Conservation (phyloP, 2,113 vertebrate species). For the Solea senegalensis region DNA sequence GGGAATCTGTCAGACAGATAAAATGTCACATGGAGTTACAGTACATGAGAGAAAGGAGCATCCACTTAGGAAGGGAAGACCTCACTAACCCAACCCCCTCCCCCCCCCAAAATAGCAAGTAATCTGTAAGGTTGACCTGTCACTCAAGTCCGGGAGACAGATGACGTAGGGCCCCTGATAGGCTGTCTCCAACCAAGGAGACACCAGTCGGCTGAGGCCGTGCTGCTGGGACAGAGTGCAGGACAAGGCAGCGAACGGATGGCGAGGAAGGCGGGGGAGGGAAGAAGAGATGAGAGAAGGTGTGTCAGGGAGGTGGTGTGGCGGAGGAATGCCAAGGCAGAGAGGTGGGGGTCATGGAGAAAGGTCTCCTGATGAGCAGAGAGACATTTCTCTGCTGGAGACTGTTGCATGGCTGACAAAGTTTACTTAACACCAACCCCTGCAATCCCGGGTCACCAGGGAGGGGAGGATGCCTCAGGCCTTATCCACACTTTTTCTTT, state of each 20-base stretch:
- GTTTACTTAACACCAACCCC: constrained; percentile 76
- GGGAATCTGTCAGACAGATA: constrained; percentile 69
- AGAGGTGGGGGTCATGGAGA: constrained; percentile 51
- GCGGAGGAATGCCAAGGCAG: constrained; percentile 61
- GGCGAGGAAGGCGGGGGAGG: background rate
- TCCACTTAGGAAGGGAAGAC: constrained; percentile 64
- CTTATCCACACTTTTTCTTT: no score
- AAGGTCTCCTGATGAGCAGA: constrained; percentile 63
- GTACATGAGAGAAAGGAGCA: constrained; percentile 65
- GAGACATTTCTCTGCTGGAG: constrained; percentile 73
- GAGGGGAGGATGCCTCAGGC: background rate
- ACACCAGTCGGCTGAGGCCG: constrained; percentile 47
- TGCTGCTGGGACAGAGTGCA: constrained; percentile 64
- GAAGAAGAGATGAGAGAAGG: constrained; percentile 24
- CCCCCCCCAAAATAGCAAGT: constrained; percentile 64
- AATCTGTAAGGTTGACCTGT: constrained; percentile 75
- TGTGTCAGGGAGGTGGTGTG: constrained; percentile 55
- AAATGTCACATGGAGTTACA: constrained; percentile 56
- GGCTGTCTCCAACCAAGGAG: constrained; percentile 74
- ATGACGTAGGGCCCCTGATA: constrained; percentile 79
- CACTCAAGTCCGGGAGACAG: constrained; percentile 72
- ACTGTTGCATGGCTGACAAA: constrained; percentile 64
- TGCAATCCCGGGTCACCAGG: constrained; percentile 57
- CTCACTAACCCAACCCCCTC: constrained; percentile 14
- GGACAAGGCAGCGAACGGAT: constrained; percentile 44